Base-by-base conservation (phyloP, 1,140 invertebrate genomes). In the Psix sp. region DNA sequence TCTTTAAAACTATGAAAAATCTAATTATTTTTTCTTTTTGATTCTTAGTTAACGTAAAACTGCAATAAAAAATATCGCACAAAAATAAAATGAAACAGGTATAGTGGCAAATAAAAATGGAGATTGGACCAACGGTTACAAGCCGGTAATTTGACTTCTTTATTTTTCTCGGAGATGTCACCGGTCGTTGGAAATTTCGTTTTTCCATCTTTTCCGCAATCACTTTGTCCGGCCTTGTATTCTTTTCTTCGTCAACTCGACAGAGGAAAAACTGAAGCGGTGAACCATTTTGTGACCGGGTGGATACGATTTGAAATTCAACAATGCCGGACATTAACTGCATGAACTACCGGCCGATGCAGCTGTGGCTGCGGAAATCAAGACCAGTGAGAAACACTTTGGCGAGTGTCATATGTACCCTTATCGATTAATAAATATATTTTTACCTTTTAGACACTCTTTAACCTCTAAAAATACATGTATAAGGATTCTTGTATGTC, bases 291-390 rank as follows among this genome's bases (percentile, higher is more conserved):
- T 62, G 65, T 43, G 52, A 56, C 59, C 57, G 33, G 20, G 7
- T 56, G 36, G 54, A 54, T 9, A 63, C 75, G 59, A 81, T 82
- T 82, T 82, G 78, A 82, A 82, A 82, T 82, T 82, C 78, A 80
- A 81, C 74, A 72, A 79, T 49, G 74, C 68, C 63, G 74, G 78
- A 81, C 78, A 77, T 77, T 80, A 80, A 75, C 59, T 67, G 48
- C 66, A 49, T 6, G 51, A 35, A 62, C 62, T 70, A 56, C 43
- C 66, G 57, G 60, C 43, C 66, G 66, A 70, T 73, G 66, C 70
- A 78, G 67, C 72, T 76, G 72, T 72, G 67, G 76, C 67, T 75
- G 38, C 56, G 65, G 65, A 73, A 65, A 62, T 45, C 48, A 48
- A 51, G 33, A 31, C 51, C 20, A 52, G 59, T 63, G 42, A 31